phyloP scores from a whole-genome alignment of 1,140 invertebrate species.

The Wiebesia pumilae region DNA sequence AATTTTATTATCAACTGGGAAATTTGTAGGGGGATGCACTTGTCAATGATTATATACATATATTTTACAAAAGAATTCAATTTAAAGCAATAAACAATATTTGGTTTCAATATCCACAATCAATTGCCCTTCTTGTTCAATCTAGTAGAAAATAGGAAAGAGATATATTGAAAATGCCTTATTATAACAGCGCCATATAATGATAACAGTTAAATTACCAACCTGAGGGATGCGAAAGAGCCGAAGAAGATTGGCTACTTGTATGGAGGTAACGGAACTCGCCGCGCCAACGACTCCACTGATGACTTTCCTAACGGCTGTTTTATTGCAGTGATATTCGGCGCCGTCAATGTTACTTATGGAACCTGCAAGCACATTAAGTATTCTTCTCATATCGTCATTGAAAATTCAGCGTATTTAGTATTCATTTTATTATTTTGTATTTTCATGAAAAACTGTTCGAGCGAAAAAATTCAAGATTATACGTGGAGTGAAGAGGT shows the following conservation, averaged over 20 bases:
- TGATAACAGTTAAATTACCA: constrained; percentile 58
- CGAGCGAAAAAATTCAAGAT: background rate
- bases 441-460: background rate
- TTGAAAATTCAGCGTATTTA: background rate
- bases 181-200: background rate
- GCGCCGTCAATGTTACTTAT: constrained; percentile 96
- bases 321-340: constrained; percentile 91
- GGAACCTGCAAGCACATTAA: constrained; percentile 83
- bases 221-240: constrained; percentile 97
- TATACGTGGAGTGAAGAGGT: background rate
- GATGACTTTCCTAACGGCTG: constrained; percentile 89
- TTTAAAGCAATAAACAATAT: background rate
- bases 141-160: constrained; percentile 1
- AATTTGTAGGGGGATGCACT: too few relatives aligned
- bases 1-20: too few relatives aligned
- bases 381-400: background rate
- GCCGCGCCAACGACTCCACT: constrained; percentile 97
- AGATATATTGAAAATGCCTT: background rate
- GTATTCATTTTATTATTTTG: background rate
- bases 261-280: constrained; percentile 95
- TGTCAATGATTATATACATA: background rate
- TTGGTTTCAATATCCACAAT: background rate
- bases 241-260: constrained; percentile 94
- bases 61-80: background rate
- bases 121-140: background rate